These are phyloP conservation scores for Anthrax anthrax DNA, from an alignment of 2,888 invertebrate genomes.

Conservation along the genomic window DNA sequence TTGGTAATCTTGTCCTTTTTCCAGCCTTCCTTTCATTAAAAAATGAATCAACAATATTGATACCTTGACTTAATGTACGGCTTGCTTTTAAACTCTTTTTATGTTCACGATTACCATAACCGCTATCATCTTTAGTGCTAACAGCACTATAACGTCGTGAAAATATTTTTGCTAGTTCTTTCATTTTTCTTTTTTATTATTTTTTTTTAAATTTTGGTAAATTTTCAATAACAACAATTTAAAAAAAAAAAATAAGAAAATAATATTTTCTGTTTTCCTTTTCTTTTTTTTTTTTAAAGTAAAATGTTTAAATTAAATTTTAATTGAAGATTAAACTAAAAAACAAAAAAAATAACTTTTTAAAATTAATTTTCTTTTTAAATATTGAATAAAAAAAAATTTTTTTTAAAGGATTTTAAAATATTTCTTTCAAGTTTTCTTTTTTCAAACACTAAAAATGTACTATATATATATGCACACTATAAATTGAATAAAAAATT, in stretches of 20 bases:
- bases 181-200: conserved; percentile 35
- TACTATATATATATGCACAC: too few relatives aligned
- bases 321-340: too few relatives aligned
- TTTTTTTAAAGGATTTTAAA: too few relatives aligned
- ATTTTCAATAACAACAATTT: neutral
- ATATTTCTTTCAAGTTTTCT: too few relatives aligned
- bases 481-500: too few relatives aligned
- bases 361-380: too few relatives aligned
- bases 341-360: too few relatives aligned
- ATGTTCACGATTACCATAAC: conserved; percentile 14
- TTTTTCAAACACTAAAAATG: too few relatives aligned
- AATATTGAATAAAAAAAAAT: too few relatives aligned
- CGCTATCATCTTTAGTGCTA: conserved; percentile 29
- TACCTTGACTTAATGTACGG: conserved; percentile 28
- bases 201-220: too few relatives aligned
- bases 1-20: conserved; percentile 31
- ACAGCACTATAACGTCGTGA: conserved; percentile 43
- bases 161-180: conserved; percentile 47
- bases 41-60: conserved; percentile 36
- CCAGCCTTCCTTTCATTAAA: conserved; percentile 32
- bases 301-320: too few relatives aligned
- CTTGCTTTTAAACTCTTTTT: conserved; percentile 31
- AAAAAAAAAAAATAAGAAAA: neutral
- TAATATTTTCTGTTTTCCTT: neutral
- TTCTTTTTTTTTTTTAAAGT: too few relatives aligned